Percentiles rank a stretch among this genome's conserved stretches.
These are phyloP conservation scores for Sebastes umbrosus DNA, from an alignment of 2,797 vertebrate genomes.

Conservation along the genomic window DNA sequence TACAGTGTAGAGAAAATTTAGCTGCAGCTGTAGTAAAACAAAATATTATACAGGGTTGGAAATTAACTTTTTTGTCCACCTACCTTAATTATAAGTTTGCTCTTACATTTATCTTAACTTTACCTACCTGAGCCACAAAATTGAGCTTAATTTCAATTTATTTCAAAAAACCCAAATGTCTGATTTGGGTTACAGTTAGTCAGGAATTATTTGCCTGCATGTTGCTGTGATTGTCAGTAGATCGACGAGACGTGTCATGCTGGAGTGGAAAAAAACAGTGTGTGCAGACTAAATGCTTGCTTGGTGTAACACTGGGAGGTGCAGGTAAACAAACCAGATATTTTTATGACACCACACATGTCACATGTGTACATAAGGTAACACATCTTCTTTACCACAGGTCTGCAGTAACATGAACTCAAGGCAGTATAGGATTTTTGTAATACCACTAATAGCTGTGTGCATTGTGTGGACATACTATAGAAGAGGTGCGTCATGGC, in stretches of 20 bases:
- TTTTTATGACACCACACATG: slow-evolving; percentile 24
- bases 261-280: slow-evolving; percentile 6
- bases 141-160: neutral
- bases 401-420: slow-evolving; percentile 30
- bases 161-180: neutral
- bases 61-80: no score
- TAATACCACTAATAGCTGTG: slow-evolving; percentile 3
- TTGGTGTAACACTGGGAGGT: slow-evolving; percentile 1
- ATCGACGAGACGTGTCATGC: neutral
- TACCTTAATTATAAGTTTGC: neutral
- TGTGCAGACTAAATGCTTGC: neutral
- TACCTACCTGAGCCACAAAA: neutral
- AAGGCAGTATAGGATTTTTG: slow-evolving; percentile 7
- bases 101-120: neutral
- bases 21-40: neutral
- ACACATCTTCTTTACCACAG: neutral
- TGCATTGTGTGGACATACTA: neutral
- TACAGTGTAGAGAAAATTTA: neutral
- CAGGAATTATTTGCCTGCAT: neutral
- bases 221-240: no score
- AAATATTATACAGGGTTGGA: no score
- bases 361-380: slow-evolving; percentile 5
- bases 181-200: neutral
- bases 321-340: slow-evolving; percentile 35
- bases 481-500: neutral